A percentile compares a stretch with the other conserved stretches of the same genome.
Evolutionary conservation across 1,140 invertebrate species (phyloP).

Genomic region (Habropoda laboriosa): DNA sequence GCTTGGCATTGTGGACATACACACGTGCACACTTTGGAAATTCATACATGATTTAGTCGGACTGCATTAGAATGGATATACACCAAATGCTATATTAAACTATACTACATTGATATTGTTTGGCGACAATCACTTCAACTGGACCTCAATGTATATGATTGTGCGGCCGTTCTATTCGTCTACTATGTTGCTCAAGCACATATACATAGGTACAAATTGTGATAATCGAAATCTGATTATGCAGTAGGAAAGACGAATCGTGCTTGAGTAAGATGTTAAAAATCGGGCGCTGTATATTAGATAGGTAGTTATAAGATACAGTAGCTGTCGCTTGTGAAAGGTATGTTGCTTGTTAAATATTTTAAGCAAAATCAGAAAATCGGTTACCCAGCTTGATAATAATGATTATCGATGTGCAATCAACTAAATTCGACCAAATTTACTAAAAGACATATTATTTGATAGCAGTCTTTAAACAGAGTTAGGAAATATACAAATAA

Average conservation of each 20-base stretch:
- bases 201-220: conserved; percentile 72
- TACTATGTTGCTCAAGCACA: conserved; percentile 68
- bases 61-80: conserved; percentile 70
- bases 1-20: conserved; percentile 73
- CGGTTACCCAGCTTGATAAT: conserved; percentile 40
- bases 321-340: conserved; percentile 60
- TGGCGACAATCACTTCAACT: conserved; percentile 71
- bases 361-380: conserved; percentile 51
- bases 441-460: conserved; percentile 3
- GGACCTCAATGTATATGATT: conserved; percentile 73
- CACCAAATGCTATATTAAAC: conserved; percentile 73
- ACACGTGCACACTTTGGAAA: conserved; percentile 68
- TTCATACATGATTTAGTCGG: conserved; percentile 70
- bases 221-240: conserved; percentile 76
- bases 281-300: conserved; percentile 41
- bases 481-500: conserved; percentile 12
- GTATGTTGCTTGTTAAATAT: conserved; percentile 47
- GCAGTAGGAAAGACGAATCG: conserved; percentile 70
- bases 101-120: conserved; percentile 78
- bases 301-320: conserved; percentile 51
- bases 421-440: background rate
- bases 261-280: conserved; percentile 65
- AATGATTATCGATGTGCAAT: background rate
- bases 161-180: conserved; percentile 61
- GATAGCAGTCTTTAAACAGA: conserved; percentile 9